Percentiles rank a stretch among this genome's conserved stretches.
Conservation (phyloP, 2,888 invertebrate genomes). For the Linnaemya vulpina region DNA sequence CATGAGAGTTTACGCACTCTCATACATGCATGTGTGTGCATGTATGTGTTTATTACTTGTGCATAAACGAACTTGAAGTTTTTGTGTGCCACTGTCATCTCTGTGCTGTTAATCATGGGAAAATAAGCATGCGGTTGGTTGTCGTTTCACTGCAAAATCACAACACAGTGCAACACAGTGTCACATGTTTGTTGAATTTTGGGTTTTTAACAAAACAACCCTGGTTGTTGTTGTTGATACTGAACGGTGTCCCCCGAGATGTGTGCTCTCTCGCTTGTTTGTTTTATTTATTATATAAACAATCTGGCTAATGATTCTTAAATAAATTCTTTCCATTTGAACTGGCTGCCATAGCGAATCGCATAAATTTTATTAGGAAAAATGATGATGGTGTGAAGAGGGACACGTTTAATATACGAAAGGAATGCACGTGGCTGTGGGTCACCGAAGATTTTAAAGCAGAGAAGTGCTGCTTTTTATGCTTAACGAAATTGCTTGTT, state of each 20-base stretch:
- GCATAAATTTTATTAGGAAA: constrained; percentile 57
- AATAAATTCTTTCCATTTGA: constrained; percentile 66
- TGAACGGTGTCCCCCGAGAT: constrained; percentile 56
- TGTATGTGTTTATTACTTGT: constrained; percentile 32
- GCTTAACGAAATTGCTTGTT: neutral
- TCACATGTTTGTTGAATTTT: constrained; percentile 31
- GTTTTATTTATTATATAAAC: constrained; percentile 65
- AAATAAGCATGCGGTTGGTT: constrained; percentile 68
- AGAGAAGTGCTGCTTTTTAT: neutral
- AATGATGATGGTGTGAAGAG: constrained; percentile 34
- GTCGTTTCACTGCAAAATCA: constrained; percentile 21
- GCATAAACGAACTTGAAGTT: constrained; percentile 59
- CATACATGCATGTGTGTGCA: neutral
- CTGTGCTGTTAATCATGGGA: constrained; percentile 59
- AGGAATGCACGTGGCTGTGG: constrained; percentile 56
- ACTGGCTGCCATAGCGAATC: constrained; percentile 66
- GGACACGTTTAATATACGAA: neutral
- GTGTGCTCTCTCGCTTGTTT: constrained; percentile 57
- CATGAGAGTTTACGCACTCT: neutral
- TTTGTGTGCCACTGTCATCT: constrained; percentile 49
- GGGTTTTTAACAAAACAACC: constrained; percentile 55
- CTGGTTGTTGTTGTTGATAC: constrained; percentile 49
- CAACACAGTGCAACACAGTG: constrained; percentile 29
- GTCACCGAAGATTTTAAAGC: constrained; percentile 28
- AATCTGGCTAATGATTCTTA: constrained; percentile 72